These are phyloP conservation scores for Hirudo medicinalis DNA, from an alignment of 1,140 invertebrate species.

Conservation along the genomic window DNA sequence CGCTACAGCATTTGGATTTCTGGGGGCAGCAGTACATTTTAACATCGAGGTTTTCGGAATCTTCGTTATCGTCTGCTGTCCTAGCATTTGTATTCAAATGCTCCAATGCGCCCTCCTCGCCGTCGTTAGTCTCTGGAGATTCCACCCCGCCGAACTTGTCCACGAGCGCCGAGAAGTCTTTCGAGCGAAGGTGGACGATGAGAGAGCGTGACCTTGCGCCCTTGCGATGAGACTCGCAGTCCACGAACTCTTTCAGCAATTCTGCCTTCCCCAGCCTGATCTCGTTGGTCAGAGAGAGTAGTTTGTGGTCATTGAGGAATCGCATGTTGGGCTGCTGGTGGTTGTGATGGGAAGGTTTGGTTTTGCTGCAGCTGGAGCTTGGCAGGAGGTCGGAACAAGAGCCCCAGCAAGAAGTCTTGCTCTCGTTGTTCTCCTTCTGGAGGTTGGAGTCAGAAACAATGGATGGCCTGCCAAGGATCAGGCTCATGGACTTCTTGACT, in stretches of 20 bases:
- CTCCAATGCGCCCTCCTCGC: not conserved
- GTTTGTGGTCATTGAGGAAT: conserved; percentile 1
- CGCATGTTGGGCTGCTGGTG: not conserved
- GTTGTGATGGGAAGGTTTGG: not conserved
- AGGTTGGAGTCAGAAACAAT: not conserved
- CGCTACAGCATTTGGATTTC: no score
- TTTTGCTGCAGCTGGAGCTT: not conserved
- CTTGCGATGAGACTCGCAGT: conserved; percentile 14
- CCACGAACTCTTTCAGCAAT: conserved; percentile 5
- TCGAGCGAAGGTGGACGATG: conserved; percentile 22
- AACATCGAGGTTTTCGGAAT: no score
- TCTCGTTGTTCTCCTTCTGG: not conserved
- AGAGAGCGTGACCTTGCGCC: conserved; percentile 17
- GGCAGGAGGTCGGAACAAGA: conserved; percentile 14
- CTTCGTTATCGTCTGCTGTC: no score
- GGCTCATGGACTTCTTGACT: conserved; percentile 17
- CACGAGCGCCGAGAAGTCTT: conserved; percentile 23
- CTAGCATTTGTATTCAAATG: no score
- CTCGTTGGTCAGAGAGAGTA: not conserved
- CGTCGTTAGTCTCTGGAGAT: not conserved
- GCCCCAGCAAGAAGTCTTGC: conserved; percentile 5
- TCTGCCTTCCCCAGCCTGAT: not conserved
- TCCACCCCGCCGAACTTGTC: conserved; percentile 10
- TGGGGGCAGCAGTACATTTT: no score
- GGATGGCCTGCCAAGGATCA: conserved; percentile 12